These are phyloP conservation scores for Nyctibius grandis DNA, from an alignment of 2,797 vertebrate genomes.

Conservation along the genomic window DNA sequence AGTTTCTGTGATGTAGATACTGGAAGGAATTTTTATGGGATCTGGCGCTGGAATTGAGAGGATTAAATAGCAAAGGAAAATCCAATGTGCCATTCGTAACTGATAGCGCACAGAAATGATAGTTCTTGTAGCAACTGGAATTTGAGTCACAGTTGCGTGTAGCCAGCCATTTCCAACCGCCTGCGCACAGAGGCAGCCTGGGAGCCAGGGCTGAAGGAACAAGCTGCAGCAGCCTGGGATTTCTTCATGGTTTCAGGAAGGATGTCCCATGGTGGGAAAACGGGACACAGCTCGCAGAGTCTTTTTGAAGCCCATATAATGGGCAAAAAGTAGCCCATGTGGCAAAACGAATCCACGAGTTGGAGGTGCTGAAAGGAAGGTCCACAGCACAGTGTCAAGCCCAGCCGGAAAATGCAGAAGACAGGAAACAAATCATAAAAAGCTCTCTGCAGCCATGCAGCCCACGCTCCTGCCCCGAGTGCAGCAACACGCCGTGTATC, in stretches of 20 bases:
- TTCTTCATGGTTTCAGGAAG: background rate
- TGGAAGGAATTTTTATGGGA: constrained; percentile 70
- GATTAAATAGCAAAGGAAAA: constrained; percentile 56
- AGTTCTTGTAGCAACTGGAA: constrained; percentile 44
- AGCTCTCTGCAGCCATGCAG: background rate
- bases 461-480: background rate
- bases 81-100: constrained; percentile 24
- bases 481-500: background rate
- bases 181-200: background rate
- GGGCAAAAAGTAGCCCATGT: background rate
- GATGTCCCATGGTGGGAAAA: background rate
- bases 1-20: constrained; percentile 62
- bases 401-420: background rate
- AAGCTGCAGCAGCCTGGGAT: background rate
- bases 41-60: constrained; percentile 36
- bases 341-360: background rate
- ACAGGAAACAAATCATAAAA: background rate
- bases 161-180: background rate
- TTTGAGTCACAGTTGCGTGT: background rate
- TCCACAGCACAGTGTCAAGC: background rate
- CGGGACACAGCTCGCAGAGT: background rate
- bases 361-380: background rate
- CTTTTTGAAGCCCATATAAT: too few relatives aligned
- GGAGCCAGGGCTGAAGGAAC: background rate
- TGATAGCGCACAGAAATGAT: constrained; percentile 17